Base-by-base conservation (phyloP, 1,140 invertebrate genomes). In the Dufourea novaeangliae region DNA sequence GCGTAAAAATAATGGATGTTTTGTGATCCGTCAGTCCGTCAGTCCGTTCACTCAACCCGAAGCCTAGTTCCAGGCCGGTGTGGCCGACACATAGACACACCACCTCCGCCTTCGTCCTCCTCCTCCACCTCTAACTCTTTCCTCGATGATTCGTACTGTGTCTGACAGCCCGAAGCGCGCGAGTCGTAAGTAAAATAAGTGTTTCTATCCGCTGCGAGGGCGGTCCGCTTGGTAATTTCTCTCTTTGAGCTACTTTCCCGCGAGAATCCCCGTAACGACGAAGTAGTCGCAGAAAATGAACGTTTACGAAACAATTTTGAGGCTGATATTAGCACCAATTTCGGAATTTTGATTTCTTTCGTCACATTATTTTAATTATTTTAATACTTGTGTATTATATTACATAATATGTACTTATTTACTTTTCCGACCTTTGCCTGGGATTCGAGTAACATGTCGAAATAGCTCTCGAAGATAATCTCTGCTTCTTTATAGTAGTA, bases 1-100 rank as follows among this genome's bases (percentile, higher is more conserved):
- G 69, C 57, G 56, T 62, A 72, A 72, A 72, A 62, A 72, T 72
- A 59, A 62, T 72, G 57, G 69, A 72, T 62, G 69, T 62, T 72
- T 62, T 72, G 69, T 27, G 69, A 62, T 62, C 69, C 27, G 29
- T 72, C 57, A 25, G 37, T 27, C 59, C 59, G 20, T 39, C 46
- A 14, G 50, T 54, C 29, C 57, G 39, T 62, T 72, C 68, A 32
- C 68, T 70, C 68, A 57, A 70, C 68, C 37, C 68, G 37, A 59
- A 70, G 54, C 54, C 68, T 59, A 70, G 68, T 70, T 70, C 54
- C 68, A 59, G 17, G 25, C 37, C 22, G 37, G 54, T 59, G 68
- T 41, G 34, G 17, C 22, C 64, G 46, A 37, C 46, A 25, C 29
- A 64, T 56, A 39, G 25, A 32, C 39, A 46, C 17, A 61, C 56